Percentiles rank a stretch among this genome's conserved stretches.
phyloP scores from a whole-genome alignment of 2,113 vertebrate species.

The Chlamydotis undulata region DNA sequence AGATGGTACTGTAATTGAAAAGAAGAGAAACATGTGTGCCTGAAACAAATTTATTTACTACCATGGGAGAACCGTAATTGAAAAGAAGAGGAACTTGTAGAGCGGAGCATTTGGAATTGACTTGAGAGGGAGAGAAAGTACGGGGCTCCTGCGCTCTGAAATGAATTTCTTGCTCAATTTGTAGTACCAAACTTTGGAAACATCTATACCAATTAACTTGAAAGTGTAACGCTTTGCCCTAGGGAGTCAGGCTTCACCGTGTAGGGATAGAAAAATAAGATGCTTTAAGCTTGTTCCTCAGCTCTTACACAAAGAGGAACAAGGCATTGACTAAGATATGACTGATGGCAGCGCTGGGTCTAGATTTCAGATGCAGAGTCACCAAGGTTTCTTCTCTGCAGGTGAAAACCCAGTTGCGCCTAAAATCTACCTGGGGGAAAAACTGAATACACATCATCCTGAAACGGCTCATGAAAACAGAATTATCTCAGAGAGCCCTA shows the following conservation, averaged over 20 bases:
- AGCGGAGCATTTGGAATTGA: slow-evolving; percentile 53
- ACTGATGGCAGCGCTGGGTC: neutral
- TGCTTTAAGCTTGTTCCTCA: neutral
- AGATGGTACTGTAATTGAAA: slow-evolving; percentile 47
- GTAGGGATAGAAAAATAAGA: neutral
- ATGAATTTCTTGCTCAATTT: slow-evolving; percentile 52
- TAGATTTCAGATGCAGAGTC: neutral
- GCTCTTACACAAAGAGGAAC: neutral
- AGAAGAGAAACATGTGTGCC: slow-evolving; percentile 18
- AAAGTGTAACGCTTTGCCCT: neutral
- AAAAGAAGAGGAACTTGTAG: slow-evolving; percentile 52
- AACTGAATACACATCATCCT: neutral
- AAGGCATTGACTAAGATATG: neutral
- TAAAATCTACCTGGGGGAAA: neutral
- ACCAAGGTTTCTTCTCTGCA: neutral
- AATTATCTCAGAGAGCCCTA: neutral
- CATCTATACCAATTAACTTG: slow-evolving; percentile 38
- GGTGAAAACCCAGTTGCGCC: neutral
- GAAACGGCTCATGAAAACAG: neutral
- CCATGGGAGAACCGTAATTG: slow-evolving; percentile 45
- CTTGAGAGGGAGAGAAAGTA: neutral
- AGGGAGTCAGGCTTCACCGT: neutral
- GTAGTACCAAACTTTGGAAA: slow-evolving; percentile 18
- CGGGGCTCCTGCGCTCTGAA: neutral
- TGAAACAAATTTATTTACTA: slow-evolving; percentile 63